phyloP scores from a whole-genome alignment of 1,140 invertebrate species.

The Odontomachus brunneus region DNA sequence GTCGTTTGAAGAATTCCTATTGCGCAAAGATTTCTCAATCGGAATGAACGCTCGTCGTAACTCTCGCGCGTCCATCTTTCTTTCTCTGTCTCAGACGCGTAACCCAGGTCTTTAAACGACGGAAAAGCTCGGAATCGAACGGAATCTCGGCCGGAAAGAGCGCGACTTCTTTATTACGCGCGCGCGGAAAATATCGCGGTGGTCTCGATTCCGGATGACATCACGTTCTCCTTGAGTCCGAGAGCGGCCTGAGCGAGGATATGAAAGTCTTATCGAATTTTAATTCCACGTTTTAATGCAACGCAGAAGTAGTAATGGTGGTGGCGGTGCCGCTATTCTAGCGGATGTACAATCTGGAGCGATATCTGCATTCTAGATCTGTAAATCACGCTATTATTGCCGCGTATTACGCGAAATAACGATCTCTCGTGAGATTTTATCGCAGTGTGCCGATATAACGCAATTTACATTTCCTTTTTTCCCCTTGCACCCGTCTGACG shows the following conservation, averaged over 20 bases:
- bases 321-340: background rate
- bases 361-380: constrained; percentile 3
- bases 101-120: constrained; percentile 64
- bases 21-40: constrained; percentile 68
- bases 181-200: background rate
- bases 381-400: constrained; percentile 2
- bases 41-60: constrained; percentile 52
- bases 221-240: background rate
- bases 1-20: constrained; percentile 63
- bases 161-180: constrained; percentile 50
- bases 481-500: background rate
- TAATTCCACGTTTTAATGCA: background rate
- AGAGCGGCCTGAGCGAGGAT: background rate
- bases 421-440: constrained; percentile 14
- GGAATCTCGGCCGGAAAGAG: constrained; percentile 32
- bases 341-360: background rate
- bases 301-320: background rate
- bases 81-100: background rate
- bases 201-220: background rate
- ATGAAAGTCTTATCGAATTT: background rate
- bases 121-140: constrained; percentile 38
- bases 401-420: background rate
- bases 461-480: background rate
- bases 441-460: background rate
- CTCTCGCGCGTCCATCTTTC: constrained; percentile 41